Evolutionary conservation across 2,888 invertebrate genomes (phyloP).

Genomic region (Conus canariensis): DNA sequence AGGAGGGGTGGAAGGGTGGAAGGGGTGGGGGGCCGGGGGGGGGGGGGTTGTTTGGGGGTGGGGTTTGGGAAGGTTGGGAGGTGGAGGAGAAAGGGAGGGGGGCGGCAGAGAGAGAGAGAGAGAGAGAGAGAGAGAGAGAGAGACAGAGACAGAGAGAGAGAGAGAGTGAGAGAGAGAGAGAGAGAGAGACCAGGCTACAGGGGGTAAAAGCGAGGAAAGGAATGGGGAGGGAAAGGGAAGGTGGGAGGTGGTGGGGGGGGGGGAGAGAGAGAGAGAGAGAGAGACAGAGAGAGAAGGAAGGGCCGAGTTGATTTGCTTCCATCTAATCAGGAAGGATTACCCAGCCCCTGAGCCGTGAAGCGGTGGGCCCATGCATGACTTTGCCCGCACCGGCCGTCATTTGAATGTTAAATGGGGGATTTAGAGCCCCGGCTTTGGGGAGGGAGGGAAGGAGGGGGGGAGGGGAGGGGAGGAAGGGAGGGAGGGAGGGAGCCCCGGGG

Average conservation of each 20-base stretch:
- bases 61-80: too few relatives aligned
- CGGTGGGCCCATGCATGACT: too few relatives aligned
- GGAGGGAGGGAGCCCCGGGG: not conserved
- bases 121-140: not conserved
- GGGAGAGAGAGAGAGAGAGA: constrained; percentile 11
- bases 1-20: too few relatives aligned
- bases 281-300: not conserved
- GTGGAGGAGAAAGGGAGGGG: too few relatives aligned
- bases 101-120: not conserved
- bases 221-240: not conserved
- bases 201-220: too few relatives aligned
- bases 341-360: too few relatives aligned
- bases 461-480: not conserved
- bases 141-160: not conserved
- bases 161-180: not conserved
- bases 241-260: not conserved
- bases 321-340: too few relatives aligned
- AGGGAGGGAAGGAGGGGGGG: not conserved
- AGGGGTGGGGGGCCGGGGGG: too few relatives aligned
- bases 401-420: too few relatives aligned
- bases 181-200: not conserved
- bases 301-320: not conserved
- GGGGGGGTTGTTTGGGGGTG: too few relatives aligned
- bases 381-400: too few relatives aligned
- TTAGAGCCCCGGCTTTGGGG: not conserved